Percentiles rank a stretch among this genome's conserved stretches.
Evolutionary conservation across 2,888 invertebrate genomes (phyloP).

Genomic region (Lottia scabra): DNA sequence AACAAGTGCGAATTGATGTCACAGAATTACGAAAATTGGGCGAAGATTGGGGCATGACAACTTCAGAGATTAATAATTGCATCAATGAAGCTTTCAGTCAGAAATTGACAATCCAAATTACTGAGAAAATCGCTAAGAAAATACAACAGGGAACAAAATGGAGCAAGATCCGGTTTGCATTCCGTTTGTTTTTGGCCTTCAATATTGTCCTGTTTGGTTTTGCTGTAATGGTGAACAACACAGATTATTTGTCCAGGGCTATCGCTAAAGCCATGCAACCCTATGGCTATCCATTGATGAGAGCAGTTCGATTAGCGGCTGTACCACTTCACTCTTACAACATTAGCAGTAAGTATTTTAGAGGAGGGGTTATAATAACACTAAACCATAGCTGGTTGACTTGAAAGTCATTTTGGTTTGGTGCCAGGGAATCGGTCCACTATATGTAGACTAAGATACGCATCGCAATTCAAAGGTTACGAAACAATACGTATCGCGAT

Average conservation of each 20-base stretch:
- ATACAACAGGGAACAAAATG: background rate
- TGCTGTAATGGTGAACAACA: background rate
- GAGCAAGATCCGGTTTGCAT: slow-evolving; percentile 2
- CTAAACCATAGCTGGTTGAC: too few relatives aligned
- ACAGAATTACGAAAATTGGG: background rate
- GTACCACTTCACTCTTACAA: background rate
- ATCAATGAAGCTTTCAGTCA: background rate
- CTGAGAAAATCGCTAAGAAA: background rate
- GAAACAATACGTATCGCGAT: too few relatives aligned
- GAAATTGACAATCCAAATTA: background rate
- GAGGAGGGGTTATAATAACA: too few relatives aligned
- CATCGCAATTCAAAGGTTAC: too few relatives aligned
- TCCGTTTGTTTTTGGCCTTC: background rate
- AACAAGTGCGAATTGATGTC: background rate
- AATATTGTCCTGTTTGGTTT: background rate
- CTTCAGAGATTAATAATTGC: background rate
- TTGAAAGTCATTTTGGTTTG: too few relatives aligned
- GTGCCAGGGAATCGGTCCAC: too few relatives aligned
- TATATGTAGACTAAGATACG: too few relatives aligned
- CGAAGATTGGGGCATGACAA: background rate
- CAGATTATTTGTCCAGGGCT: background rate
- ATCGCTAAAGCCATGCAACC: background rate
- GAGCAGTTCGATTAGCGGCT: background rate
- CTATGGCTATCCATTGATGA: background rate
- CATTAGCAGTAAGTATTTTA: background rate